Percentiles rank a stretch among this genome's conserved stretches.
Conservation (phyloP, 2,797 vertebrate genomes). For the Myoxocephalus aenaeus region DNA sequence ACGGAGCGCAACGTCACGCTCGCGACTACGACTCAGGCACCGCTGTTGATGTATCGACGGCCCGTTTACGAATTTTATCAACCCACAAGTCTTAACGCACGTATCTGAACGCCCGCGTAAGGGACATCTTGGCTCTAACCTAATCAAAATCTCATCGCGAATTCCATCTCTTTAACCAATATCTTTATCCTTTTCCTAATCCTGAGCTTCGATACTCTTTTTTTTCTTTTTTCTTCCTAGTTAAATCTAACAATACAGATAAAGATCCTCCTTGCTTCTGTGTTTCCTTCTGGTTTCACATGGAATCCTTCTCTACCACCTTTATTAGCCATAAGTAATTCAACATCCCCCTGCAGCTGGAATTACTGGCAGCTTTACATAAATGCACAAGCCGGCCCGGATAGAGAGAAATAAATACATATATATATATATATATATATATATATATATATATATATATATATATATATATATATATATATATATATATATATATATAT, state of each 20-base stretch:
- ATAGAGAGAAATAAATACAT: too few relatives aligned
- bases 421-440: too few relatives aligned
- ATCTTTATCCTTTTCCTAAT: constrained; percentile 4
- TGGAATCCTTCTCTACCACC: constrained; percentile 8
- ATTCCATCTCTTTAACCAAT: constrained; percentile 12
- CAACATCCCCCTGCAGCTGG: constrained; percentile 37
- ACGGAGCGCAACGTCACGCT: constrained; percentile 27
- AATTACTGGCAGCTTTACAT: constrained; percentile 47
- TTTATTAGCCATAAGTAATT: constrained; percentile 32
- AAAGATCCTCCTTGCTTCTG: not conserved
- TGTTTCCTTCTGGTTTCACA: constrained; percentile 4
- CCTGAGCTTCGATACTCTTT: not conserved
- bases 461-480: too few relatives aligned
- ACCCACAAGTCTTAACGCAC: constrained; percentile 4
- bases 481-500: too few relatives aligned
- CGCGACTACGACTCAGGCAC: constrained; percentile 54
- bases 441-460: too few relatives aligned
- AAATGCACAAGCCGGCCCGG: constrained; percentile 11
- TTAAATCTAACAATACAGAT: not conserved
- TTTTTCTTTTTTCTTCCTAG: not conserved
- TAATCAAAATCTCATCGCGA: constrained; percentile 11
- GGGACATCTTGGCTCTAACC: constrained; percentile 18
- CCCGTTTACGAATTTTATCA: constrained; percentile 55
- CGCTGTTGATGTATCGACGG: constrained; percentile 69
- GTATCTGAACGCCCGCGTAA: constrained; percentile 3